A percentile compares a stretch with the other conserved stretches of the same genome.
Conservation (phyloP, 2,113 vertebrate species). For the Oenanthe melanoleuca region DNA sequence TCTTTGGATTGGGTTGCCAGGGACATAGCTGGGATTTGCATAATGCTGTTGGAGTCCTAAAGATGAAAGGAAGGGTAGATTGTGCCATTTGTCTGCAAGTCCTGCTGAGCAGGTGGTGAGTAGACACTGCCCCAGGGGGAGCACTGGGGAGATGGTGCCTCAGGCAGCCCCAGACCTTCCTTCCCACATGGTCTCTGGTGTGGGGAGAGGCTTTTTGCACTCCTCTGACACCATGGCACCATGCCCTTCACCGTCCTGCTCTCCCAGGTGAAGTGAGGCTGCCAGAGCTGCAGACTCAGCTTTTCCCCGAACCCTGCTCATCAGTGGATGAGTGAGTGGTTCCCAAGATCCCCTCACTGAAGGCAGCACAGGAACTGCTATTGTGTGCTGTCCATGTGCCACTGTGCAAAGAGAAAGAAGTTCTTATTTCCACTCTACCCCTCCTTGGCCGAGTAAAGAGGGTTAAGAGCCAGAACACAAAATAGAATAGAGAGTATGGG, state of each 20-base stretch:
- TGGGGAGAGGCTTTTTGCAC: neutral
- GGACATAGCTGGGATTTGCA: constrained; percentile 54
- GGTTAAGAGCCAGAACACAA: neutral
- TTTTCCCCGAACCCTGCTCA: neutral
- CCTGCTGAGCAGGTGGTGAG: neutral
- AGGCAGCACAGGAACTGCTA: neutral
- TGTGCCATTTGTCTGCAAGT: constrained; percentile 24
- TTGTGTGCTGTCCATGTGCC: neutral
- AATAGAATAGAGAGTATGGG: neutral
- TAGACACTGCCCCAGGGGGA: neutral
- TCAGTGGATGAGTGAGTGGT: neutral
- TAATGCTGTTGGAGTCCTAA: constrained; percentile 38
- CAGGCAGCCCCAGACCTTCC: neutral
- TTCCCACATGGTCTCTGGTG: accelerated
- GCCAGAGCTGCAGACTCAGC: neutral
- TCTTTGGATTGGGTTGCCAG: constrained; percentile 45
- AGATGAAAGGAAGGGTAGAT: constrained; percentile 57
- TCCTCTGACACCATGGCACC: neutral
- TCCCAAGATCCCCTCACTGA: neutral
- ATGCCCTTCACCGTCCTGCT: accelerated
- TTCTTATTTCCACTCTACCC: neutral
- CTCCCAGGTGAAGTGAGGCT: neutral
- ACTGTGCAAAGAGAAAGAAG: neutral
- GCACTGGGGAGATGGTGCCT: neutral
- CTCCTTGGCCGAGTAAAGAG: neutral